These are phyloP conservation scores for Halictus quadricinctus DNA, from an alignment of 2,888 invertebrate species.

Conservation along the genomic window DNA sequence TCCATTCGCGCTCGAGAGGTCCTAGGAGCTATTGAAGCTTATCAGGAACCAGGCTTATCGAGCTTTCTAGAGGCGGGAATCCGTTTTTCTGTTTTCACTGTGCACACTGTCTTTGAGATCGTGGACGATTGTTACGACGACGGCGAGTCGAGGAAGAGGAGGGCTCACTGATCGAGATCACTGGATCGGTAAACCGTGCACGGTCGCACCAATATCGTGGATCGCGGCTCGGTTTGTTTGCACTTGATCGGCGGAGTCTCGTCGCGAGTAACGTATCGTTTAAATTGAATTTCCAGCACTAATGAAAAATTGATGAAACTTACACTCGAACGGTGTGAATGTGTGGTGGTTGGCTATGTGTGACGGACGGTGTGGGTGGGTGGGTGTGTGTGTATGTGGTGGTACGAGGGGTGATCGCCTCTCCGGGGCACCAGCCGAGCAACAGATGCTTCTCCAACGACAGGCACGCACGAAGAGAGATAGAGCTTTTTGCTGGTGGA, in stretches of 20 bases:
- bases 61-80: not conserved
- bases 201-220: not conserved
- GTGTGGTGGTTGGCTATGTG: slow-evolving; percentile 48
- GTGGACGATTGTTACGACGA: not conserved
- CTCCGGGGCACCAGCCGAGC: slow-evolving; percentile 71
- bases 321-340: slow-evolving; percentile 81
- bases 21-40: not conserved
- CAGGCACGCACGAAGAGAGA: slow-evolving; percentile 67
- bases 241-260: not conserved
- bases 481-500: slow-evolving; percentile 83
- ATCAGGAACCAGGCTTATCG: not conserved
- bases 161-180: not conserved
- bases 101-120: not conserved
- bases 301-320: slow-evolving; percentile 56
- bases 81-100: not conserved
- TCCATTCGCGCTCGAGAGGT: not conserved
- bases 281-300: slow-evolving; percentile 5
- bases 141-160: not conserved
- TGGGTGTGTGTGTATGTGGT: slow-evolving; percentile 54
- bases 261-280: not conserved
- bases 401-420: slow-evolving; percentile 61
- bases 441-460: slow-evolving; percentile 66
- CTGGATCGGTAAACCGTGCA: not conserved
- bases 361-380: slow-evolving; percentile 52
- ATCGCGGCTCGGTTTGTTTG: not conserved